phyloP scores from a whole-genome alignment of 1,140 invertebrate species.

The Pararge aegeria region DNA sequence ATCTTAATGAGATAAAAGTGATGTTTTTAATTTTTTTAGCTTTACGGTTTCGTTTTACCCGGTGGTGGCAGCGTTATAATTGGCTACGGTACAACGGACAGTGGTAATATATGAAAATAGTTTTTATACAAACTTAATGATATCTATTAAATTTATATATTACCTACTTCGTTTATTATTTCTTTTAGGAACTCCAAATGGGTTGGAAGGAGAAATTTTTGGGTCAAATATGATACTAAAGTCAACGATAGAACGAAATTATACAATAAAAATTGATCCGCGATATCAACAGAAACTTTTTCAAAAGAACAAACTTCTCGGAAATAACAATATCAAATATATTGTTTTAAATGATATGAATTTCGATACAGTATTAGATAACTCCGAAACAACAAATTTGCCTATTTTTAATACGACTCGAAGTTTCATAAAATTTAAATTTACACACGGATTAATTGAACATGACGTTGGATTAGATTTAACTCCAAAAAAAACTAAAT shows the following conservation, averaged over 20 bases:
- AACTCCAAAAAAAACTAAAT: conserved; percentile 19
- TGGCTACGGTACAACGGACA: conserved; percentile 84
- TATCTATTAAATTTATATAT: not conserved
- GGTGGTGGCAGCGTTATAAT: conserved; percentile 82
- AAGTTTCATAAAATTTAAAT: conserved; percentile 44
- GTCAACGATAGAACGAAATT: conserved; percentile 78
- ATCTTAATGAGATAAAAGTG: not conserved
- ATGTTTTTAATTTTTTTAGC: conserved; percentile 61
- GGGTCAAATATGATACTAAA: conserved; percentile 84
- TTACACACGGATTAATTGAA: conserved; percentile 41
- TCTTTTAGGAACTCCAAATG: conserved; percentile 79
- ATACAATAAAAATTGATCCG: conserved; percentile 50
- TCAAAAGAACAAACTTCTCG: conserved; percentile 50
- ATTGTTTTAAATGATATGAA: conserved; percentile 44
- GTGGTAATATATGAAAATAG: conserved; percentile 68
- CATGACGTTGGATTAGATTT: conserved; percentile 41
- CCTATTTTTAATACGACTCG: conserved; percentile 27
- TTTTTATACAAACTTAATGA: not conserved
- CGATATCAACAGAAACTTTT: conserved; percentile 48
- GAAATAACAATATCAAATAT: conserved; percentile 44
- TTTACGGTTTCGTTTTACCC: conserved; percentile 77
- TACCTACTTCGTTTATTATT: conserved; percentile 2
- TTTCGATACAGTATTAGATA: conserved; percentile 20
- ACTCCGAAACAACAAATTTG: conserved; percentile 19
- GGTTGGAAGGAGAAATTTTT: conserved; percentile 84